A percentile compares a stretch with the other conserved stretches of the same genome.
phyloP scores from a whole-genome alignment of 2,797 vertebrate species.

The Enteromius viviparus region DNA sequence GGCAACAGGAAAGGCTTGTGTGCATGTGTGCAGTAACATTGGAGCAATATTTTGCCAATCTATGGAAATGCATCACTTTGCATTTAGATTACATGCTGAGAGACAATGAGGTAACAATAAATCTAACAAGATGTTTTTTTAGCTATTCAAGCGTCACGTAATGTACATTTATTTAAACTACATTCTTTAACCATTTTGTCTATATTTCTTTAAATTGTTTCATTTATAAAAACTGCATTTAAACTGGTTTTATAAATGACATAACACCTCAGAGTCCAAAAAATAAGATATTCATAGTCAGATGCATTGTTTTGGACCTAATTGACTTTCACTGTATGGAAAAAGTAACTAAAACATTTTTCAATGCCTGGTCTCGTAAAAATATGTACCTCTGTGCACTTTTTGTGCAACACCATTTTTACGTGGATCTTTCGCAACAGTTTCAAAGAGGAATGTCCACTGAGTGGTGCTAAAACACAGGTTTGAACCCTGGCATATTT shows the following conservation, averaged over 20 bases:
- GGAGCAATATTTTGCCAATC: background rate
- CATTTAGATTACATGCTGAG: background rate
- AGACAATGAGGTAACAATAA: slow-evolving; percentile 3
- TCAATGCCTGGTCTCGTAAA: background rate
- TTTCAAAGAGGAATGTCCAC: too few relatives aligned
- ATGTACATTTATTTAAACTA: background rate
- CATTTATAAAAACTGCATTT: background rate
- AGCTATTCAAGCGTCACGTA: background rate
- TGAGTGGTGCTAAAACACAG: too few relatives aligned
- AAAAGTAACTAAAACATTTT: background rate
- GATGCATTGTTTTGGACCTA: background rate
- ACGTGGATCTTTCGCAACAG: too few relatives aligned
- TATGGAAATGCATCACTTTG: slow-evolving; percentile 28
- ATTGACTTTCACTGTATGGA: background rate
- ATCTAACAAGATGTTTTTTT: background rate
- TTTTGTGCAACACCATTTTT: too few relatives aligned
- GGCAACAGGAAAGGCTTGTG: slow-evolving; percentile 8
- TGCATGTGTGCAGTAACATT: slow-evolving; percentile 26
- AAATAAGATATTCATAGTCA: background rate
- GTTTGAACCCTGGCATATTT: too few relatives aligned
- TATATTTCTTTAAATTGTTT: background rate
- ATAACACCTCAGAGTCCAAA: background rate
- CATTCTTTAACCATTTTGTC: background rate
- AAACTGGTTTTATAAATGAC: background rate
- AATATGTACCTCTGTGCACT: too few relatives aligned